These are phyloP conservation scores for Atrina japonica DNA, from an alignment of 2,888 invertebrate genomes.

Conservation along the genomic window DNA sequence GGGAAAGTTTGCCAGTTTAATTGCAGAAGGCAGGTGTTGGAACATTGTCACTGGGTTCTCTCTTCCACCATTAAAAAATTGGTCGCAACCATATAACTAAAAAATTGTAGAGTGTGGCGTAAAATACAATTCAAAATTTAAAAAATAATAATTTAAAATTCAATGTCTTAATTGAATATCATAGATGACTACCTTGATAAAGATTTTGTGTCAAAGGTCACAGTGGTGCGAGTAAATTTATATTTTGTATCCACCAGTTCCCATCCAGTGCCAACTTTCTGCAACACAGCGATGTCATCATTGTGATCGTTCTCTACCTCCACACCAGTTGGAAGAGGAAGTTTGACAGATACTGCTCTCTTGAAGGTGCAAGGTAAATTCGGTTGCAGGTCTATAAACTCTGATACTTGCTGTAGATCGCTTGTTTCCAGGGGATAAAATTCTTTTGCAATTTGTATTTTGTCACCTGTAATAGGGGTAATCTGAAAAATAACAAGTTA, in stretches of 20 bases:
- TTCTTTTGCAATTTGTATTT: conserved; percentile 62
- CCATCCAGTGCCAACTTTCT: conserved; percentile 72
- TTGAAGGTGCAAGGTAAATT: conserved; percentile 62
- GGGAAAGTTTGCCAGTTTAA: no score
- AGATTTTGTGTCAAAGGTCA: conserved; percentile 74
- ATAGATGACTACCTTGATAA: conserved; percentile 71
- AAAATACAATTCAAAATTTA: no score
- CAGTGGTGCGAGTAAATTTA: conserved; percentile 74
- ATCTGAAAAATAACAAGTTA: conserved; percentile 61
- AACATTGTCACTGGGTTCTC: no score
- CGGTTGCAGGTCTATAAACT: conserved; percentile 70
- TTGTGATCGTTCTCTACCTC: conserved; percentile 66
- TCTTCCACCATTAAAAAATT: no score
- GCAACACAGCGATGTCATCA: conserved; percentile 72
- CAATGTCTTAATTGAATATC: no score
- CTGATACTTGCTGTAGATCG: conserved; percentile 71
- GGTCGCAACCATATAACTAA: no score
- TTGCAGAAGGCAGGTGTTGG: no score
- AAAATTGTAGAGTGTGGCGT: no score
- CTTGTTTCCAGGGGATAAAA: conserved; percentile 67
- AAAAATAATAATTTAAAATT: no score
- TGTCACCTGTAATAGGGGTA: conserved; percentile 66
- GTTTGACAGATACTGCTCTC: conserved; percentile 75
- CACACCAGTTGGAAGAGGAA: conserved; percentile 75
- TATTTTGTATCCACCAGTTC: conserved; percentile 67